Percentiles rank a stretch among this genome's conserved stretches.
These are phyloP conservation scores for Miltochrista miniata DNA, from an alignment of 2,888 invertebrate species.

Conservation along the genomic window DNA sequence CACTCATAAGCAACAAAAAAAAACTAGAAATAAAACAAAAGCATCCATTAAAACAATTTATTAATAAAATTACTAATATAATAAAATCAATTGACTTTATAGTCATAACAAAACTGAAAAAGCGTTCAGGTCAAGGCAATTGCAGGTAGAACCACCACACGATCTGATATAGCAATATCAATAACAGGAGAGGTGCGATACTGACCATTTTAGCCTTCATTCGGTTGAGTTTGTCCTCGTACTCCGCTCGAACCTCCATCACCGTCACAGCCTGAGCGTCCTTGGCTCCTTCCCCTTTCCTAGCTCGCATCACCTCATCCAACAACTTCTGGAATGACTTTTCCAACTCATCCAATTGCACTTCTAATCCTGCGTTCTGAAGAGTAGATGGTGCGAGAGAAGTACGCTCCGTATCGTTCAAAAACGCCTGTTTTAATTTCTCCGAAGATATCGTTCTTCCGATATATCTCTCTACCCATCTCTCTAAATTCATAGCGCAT, in stretches of 20 bases:
- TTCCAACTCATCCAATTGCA: conserved; percentile 69
- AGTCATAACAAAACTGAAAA: conserved; percentile 49
- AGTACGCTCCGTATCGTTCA: conserved; percentile 53
- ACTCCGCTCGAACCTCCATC: conserved; percentile 85
- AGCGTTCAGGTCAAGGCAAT: conserved; percentile 61
- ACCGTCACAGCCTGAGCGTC: conserved; percentile 62
- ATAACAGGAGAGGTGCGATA: conserved; percentile 73
- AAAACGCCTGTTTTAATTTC: conserved; percentile 70
- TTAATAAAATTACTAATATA: conserved; percentile 52
- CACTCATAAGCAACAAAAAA: conserved; percentile 43
- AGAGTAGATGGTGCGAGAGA: conserved; percentile 53
- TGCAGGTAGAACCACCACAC: conserved; percentile 79
- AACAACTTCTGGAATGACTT: conserved; percentile 69
- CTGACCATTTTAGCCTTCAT: conserved; percentile 93
- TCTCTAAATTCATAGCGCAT: conserved; percentile 65
- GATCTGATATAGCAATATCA: conserved; percentile 76
- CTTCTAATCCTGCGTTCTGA: conserved; percentile 67
- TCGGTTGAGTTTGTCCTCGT: conserved; percentile 89
- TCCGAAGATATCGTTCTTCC: conserved; percentile 61
- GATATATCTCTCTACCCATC: conserved; percentile 71
- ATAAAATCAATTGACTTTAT: conserved; percentile 48
- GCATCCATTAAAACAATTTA: conserved; percentile 61
- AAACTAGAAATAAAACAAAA: conserved; percentile 68
- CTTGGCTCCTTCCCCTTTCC: conserved; percentile 53
- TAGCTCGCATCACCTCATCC: conserved; percentile 60